Conservation (phyloP, 2,797 vertebrate species). For the Acomys russatus region DNA sequence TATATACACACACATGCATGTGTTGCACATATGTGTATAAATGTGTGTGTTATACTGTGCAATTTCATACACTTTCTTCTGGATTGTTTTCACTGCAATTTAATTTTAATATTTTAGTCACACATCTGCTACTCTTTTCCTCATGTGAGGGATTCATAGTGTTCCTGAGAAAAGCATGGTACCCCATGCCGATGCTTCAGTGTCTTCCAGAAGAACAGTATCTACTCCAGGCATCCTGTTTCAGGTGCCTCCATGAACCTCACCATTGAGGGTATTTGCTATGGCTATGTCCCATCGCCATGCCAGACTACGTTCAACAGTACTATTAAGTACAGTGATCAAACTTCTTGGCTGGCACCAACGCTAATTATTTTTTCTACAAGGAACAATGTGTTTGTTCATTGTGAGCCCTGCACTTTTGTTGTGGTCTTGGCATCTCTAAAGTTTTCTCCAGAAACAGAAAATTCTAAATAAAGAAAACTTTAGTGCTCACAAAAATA, state of each 20-base stretch:
- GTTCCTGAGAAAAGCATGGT: slow-evolving; percentile 73
- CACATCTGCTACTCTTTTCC: not conserved
- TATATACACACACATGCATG: not conserved
- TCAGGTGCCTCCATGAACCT: slow-evolving; percentile 61
- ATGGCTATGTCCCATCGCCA: not conserved
- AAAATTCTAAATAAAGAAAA: not conserved
- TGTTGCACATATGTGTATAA: not conserved
- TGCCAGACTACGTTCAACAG: not conserved
- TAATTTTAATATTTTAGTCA: not conserved
- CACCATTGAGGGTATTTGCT: not conserved
- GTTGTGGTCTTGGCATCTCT: not conserved
- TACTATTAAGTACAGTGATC: not conserved
- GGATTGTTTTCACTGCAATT: not conserved
- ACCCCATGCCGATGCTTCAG: slow-evolving; percentile 26
- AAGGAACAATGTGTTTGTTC: not conserved
- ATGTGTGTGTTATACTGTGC: not conserved
- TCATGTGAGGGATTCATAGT: not conserved
- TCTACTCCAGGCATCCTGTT: slow-evolving; percentile 41
- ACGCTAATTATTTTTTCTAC: not conserved
- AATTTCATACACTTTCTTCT: not conserved
- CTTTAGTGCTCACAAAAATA: not conserved
- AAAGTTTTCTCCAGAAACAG: not conserved
- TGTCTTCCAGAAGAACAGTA: slow-evolving; percentile 67
- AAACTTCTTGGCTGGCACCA: not conserved
- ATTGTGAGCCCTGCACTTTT: not conserved